phyloP scores from a whole-genome alignment of 2,797 vertebrate species.

The Pelodytes ibericus region DNA sequence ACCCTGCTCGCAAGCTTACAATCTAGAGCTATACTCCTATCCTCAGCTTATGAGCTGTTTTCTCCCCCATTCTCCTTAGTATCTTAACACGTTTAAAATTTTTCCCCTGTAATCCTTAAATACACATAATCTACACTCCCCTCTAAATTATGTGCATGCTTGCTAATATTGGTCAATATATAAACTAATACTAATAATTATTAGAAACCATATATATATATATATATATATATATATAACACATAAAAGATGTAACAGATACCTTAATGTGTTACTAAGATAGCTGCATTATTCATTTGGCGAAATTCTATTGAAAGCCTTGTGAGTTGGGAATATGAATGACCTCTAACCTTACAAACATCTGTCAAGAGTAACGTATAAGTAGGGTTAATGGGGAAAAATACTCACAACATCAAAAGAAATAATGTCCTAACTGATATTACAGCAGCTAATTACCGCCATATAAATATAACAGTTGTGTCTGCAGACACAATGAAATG shows the following conservation, averaged over 20 bases:
- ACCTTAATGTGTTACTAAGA: neutral
- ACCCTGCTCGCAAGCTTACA: no score
- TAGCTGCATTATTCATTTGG: conserved; percentile 65
- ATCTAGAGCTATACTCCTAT: no score
- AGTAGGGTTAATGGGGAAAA: conserved; percentile 61
- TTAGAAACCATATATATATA: neutral
- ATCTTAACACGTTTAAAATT: no score
- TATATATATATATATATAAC: no score
- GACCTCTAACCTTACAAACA: conserved; percentile 64
- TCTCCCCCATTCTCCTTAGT: no score
- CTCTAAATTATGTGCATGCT: no score
- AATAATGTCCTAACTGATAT: neutral
- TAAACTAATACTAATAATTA: neutral
- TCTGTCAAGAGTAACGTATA: conserved; percentile 68
- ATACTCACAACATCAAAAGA: conserved; percentile 59
- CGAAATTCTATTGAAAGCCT: conserved; percentile 59
- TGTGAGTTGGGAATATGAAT: conserved; percentile 61
- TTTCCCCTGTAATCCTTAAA: no score
- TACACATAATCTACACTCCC: no score
- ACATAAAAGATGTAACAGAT: neutral
- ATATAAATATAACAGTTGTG: neutral
- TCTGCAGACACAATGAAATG: neutral
- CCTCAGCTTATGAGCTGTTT: no score
- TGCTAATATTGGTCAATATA: neutral
- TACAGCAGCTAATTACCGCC: neutral